A percentile compares a stretch with the other conserved stretches of the same genome.
Evolutionary conservation across 2,797 vertebrate genomes (phyloP).

Genomic region (Sebastolobus alascanus): DNA sequence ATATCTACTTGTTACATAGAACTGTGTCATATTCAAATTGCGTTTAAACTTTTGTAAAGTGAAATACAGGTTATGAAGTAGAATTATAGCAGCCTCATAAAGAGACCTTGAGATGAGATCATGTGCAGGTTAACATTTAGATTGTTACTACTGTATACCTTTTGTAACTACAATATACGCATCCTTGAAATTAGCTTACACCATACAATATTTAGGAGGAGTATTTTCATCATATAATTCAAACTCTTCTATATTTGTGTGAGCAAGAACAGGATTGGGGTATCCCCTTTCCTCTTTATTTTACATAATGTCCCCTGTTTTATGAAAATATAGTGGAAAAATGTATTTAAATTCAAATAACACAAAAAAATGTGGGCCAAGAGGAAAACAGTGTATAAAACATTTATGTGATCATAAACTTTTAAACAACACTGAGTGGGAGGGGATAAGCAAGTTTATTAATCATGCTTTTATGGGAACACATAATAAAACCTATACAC

Average conservation of each 20-base stretch:
- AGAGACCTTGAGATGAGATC: not conserved
- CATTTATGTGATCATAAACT: not conserved
- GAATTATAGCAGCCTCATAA: not conserved
- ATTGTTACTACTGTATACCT: not conserved
- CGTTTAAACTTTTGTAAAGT: not conserved
- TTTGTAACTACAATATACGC: not conserved
- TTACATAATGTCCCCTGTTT: not conserved
- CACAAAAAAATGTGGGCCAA: not conserved
- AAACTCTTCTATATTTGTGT: not conserved
- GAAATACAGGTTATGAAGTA: not conserved
- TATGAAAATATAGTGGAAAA: not conserved
- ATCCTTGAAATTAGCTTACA: not conserved
- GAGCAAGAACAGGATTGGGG: not conserved
- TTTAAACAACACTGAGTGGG: not conserved
- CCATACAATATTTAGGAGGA: not conserved
- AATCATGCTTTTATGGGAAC: constrained; percentile 10
- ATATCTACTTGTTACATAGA: not conserved
- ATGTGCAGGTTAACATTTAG: not conserved
- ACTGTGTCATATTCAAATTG: not conserved
- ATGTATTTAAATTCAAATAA: not conserved
- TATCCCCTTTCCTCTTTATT: not conserved
- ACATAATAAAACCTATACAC: constrained; percentile 34
- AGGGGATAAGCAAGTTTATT: constrained; percentile 44
- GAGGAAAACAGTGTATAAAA: not conserved
- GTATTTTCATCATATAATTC: not conserved